These are phyloP conservation scores for Drosophila sulfurigaster DNA, from an alignment of 1,140 invertebrate genomes.

Conservation along the genomic window DNA sequence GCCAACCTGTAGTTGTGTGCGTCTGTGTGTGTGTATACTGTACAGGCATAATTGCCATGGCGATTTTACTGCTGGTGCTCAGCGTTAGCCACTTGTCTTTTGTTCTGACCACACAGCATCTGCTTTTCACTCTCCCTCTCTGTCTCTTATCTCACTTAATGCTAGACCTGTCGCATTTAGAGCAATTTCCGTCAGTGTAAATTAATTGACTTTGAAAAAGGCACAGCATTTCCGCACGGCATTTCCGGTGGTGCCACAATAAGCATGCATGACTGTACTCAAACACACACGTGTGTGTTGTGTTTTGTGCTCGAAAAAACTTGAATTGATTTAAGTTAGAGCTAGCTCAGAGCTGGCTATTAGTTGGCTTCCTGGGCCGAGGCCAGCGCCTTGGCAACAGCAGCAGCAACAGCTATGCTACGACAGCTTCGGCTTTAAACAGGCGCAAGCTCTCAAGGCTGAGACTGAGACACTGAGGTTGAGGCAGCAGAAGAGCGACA, in stretches of 20 bases:
- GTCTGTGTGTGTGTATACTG: conserved; percentile 14
- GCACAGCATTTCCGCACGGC: conserved; percentile 30
- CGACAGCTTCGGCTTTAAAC: conserved; percentile 61
- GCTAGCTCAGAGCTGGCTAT: conserved; percentile 39
- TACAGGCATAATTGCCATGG: conserved; percentile 34
- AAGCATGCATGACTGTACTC: conserved; percentile 13
- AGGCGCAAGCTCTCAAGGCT: conserved; percentile 5
- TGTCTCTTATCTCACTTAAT: neutral
- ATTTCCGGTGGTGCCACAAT: conserved; percentile 51
- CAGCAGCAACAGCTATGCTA: conserved; percentile 4
- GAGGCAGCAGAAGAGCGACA: neutral
- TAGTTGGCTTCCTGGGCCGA: conserved; percentile 63
- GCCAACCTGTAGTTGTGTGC: conserved; percentile 38
- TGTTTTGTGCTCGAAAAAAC: conserved; percentile 48
- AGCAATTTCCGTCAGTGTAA: conserved; percentile 52
- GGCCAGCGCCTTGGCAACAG: conserved; percentile 45
- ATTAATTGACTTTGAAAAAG: conserved; percentile 52
- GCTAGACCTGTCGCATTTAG: conserved; percentile 25
- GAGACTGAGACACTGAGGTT: too few species aligned
- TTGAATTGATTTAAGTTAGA: conserved; percentile 74
- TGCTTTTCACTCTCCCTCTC: neutral
- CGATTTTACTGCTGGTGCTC: conserved; percentile 24
- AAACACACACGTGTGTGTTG: conserved; percentile 6
- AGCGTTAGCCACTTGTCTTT: conserved; percentile 32
- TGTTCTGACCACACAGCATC: conserved; percentile 22